Base-by-base conservation (phyloP, 2,888 invertebrate species). In the Catotricha subobsoleta region DNA sequence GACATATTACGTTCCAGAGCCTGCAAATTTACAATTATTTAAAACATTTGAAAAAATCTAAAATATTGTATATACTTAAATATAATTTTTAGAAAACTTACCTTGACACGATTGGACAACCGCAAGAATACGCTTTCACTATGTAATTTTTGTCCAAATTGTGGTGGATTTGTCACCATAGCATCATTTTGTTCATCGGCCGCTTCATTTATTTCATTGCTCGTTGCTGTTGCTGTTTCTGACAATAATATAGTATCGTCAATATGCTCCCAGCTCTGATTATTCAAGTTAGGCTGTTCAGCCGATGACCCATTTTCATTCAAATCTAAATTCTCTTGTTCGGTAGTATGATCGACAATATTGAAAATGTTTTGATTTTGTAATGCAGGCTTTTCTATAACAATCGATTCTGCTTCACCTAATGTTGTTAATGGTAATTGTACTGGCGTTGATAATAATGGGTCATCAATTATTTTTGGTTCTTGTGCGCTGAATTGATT, bases 61-160 rank as follows among this genome's bases (percentile, higher is more conserved):
- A 37, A 16, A 37, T 18, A 39, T 31, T 13, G 29, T 25, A 40
- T 27, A 42, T 12, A 13, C 40, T 15, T 41, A 31, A 29, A 31
- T 13, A 31, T 5, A 15, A 15, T 10, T 3, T 15, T 19, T 19
- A 12, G 12, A 43, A 48, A 16, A 18, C 37, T 57, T 55, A 84
- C 84, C 75, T 91, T 92, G 43, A 98, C 90, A 55, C 94, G 76
- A 62, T 97, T 98, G 44, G 88, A 90, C 44, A 98, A 71, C 49
- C 95, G 71, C 56, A 97, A 74, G 59, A 98, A 91, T n/a, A 95
- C 87, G 8, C 91, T 90, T 61, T 95, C 94, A 52, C 91, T 90
- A 54, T 84, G 84, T 44, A 67, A 57, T 48, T 60, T 58, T 37
- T 48, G 48, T 18, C 29, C 38, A 7, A 15, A 10, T 25, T 39